Evolutionary conservation across 2,797 vertebrate species (phyloP), one percentile per base, ranked within the genome.

Genomic region (Discoglossus pictus): DNA sequence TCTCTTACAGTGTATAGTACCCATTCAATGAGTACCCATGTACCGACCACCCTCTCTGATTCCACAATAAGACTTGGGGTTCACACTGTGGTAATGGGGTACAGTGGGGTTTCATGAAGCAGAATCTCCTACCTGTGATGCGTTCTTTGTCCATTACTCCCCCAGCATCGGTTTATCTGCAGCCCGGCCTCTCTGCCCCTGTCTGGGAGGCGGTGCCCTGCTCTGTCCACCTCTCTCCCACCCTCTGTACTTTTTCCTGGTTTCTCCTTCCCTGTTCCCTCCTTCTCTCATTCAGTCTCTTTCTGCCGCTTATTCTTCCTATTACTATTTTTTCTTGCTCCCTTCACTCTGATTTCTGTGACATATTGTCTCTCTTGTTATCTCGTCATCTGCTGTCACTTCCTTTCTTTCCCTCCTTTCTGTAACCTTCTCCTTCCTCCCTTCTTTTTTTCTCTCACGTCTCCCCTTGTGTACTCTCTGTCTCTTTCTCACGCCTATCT

Each of bases 61-160:
- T 2, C 17, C 16, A 39, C 7, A 51, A 20, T 1, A 4, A 2
- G 5, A 38, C 27, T 34, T 23, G 6, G 21, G 21, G 48, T 27
- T 23, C 38, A 23, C 16, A 36, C 2, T 15, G 20, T n/a, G 13
- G 24, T 54, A 59, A 20, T 7, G 4, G 20, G 35, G n/a, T 63
- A 31, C 40, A 69, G 21, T 36, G 55, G 44, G 52, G 43, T 40
- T 10, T 70, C n/a, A 56, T 16, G 34, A 27, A 69, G 59, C 20
- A 38, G 43, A 50, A 47, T 58, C 47, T 13, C 67, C 59, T 71
- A 71, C 68, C 68, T 71, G 68, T 63, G 64, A 71, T 71, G 52
- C 68, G 68, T 42, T 71, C 68, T 53, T 64, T 71, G 60, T 71
- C 68, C 68, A 71, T 71, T 61, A 71, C 68, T 71, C 68, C 68